Percentiles rank a stretch among this genome's conserved stretches.
phyloP scores from a whole-genome alignment of 2,888 invertebrate genomes.

The Mycogona germanica region DNA sequence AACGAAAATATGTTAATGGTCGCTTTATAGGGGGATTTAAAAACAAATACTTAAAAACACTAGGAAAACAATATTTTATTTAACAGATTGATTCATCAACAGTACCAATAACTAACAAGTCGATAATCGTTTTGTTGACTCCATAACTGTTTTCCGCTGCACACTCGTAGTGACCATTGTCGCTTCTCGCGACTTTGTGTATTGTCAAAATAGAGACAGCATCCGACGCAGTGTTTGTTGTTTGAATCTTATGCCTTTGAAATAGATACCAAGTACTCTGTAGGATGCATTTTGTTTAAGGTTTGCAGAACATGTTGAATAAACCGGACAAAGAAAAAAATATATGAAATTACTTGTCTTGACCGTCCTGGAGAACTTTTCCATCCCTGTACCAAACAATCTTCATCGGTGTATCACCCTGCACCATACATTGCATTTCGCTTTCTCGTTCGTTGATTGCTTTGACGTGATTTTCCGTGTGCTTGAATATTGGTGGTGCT shows the following conservation, averaged over 20 bases:
- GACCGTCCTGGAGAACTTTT: background rate
- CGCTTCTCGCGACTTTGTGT: slow-evolving; percentile 45
- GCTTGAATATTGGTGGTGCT: slow-evolving; percentile 16
- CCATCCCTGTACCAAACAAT: slow-evolving; percentile 16
- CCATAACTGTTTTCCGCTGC: slow-evolving; percentile 68
- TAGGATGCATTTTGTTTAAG: too few relatives aligned
- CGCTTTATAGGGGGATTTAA: too few relatives aligned
- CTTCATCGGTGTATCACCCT: slow-evolving; percentile 12
- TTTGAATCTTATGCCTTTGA: slow-evolving; percentile 8
- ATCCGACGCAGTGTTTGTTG: slow-evolving; percentile 13
- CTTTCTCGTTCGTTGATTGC: background rate
- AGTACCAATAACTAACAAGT: slow-evolving; percentile 85
- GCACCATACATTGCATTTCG: slow-evolving; percentile 10
- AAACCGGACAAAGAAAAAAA: too few relatives aligned
- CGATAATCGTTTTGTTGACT: slow-evolving; percentile 1
- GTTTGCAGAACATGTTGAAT: too few relatives aligned
- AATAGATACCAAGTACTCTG: too few relatives aligned
- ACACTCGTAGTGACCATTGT: slow-evolving; percentile 68
- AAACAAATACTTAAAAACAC: background rate
- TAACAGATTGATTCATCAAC: background rate
- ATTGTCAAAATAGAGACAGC: slow-evolving; percentile 10
- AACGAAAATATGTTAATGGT: background rate
- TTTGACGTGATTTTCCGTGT: background rate
- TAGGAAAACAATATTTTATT: too few relatives aligned
- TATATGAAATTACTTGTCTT: slow-evolving; percentile 9